Evolutionary conservation across 2,888 invertebrate genomes (phyloP).

Genomic region (Liopterus haemorrhoidalis): DNA sequence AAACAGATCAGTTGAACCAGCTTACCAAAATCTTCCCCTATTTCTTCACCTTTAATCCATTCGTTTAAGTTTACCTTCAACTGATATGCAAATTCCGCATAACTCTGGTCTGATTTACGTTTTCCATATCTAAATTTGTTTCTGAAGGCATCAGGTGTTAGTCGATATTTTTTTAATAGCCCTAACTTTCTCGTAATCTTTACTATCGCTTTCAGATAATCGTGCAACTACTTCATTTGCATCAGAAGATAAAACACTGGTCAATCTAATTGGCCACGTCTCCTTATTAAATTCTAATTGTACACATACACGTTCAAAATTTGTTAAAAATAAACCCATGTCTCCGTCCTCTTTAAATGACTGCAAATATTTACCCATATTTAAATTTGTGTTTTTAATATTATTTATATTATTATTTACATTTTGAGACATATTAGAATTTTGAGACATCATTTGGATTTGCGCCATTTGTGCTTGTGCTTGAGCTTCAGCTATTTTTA

Average conservation of each 20-base stretch:
- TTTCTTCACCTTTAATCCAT: conserved; percentile 3
- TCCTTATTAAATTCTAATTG: conserved; percentile 4
- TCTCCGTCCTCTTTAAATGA: conserved; percentile 1
- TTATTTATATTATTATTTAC: background rate
- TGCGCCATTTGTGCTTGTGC: conserved; percentile 7
- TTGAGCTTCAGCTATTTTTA: conserved; percentile 1
- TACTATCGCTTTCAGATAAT: background rate
- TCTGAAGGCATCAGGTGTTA: conserved; percentile 3
- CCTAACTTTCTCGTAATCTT: conserved; percentile 6
- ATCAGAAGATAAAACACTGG: background rate
- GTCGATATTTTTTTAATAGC: conserved; percentile 3
- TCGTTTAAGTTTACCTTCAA: conserved; percentile 5
- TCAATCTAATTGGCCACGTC: background rate
- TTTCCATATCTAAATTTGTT: conserved; percentile 5
- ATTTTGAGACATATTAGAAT: background rate
- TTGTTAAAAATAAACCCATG: conserved; percentile 9
- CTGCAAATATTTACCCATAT: conserved; percentile 8
- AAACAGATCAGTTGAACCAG: conserved; percentile 4
- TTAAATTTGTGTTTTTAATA: background rate
- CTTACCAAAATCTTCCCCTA: background rate
- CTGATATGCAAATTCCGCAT: conserved; percentile 8
- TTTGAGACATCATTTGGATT: too few relatives aligned
- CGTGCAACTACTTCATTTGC: conserved; percentile 3
- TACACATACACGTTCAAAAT: conserved; percentile 5
- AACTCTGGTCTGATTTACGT: conserved; percentile 5